A percentile compares a stretch with the other conserved stretches of the same genome.
Evolutionary conservation across 1,140 invertebrate genomes (phyloP).

Genomic region (Euwallacea similis): DNA sequence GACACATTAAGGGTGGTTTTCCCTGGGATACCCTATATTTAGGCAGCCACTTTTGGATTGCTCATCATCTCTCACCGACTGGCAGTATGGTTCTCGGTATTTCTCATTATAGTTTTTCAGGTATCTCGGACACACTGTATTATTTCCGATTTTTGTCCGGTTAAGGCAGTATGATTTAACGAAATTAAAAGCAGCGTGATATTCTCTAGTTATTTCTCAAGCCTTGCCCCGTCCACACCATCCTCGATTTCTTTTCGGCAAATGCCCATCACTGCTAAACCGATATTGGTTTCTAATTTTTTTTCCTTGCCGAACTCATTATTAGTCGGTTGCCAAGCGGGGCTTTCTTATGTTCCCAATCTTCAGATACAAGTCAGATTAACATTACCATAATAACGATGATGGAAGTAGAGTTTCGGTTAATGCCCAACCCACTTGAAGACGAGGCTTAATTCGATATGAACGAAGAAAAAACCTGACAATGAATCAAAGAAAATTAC

Average conservation of each 20-base stretch:
- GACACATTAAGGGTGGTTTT: no score
- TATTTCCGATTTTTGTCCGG: no score
- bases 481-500: not conserved
- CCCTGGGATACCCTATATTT: no score
- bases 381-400: slow-evolving; percentile 18
- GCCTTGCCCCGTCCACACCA: no score
- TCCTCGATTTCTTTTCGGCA: not conserved
- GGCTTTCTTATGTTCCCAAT: slow-evolving; percentile 22
- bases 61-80: no score
- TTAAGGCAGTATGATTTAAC: no score
- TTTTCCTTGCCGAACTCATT: not conserved
- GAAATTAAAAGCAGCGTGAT: no score
- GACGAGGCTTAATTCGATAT: slow-evolving; percentile 12
- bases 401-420: slow-evolving; percentile 13
- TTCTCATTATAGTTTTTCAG: no score
- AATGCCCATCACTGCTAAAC: not conserved
- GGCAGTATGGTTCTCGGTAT: no score
- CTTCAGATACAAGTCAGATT: slow-evolving; percentile 16
- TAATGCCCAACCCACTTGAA: slow-evolving; percentile 12
- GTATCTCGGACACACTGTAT: no score
- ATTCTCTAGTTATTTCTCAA: no score
- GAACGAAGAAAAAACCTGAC: not conserved
- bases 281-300: slow-evolving; percentile 4
- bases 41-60: no score
- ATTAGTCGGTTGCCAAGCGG: not conserved